Conservation (phyloP, 2,797 vertebrate species). For the Galagoides demidoff region DNA sequence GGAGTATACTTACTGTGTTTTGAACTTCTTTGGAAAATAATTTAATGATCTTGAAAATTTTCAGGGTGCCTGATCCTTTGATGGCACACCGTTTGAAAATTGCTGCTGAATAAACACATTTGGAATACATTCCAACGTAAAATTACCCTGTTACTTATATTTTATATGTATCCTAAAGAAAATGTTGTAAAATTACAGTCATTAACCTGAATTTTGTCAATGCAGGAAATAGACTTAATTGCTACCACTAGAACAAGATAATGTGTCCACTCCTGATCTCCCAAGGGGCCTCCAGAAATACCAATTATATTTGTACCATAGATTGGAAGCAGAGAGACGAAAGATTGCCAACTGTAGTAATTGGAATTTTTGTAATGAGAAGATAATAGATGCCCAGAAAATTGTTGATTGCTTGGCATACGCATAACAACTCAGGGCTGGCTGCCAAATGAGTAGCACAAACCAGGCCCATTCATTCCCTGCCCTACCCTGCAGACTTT, state of each 20-base stretch:
- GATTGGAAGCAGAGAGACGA: slow-evolving; percentile 51
- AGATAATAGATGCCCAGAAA: slow-evolving; percentile 66
- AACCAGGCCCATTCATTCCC: background rate
- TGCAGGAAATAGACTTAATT: background rate
- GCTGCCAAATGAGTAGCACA: slow-evolving; percentile 59
- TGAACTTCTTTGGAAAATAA: too few relatives aligned
- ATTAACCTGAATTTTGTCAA: slow-evolving; percentile 41
- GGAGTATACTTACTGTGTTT: too few relatives aligned
- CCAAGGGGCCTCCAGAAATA: slow-evolving; percentile 30
- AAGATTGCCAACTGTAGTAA: slow-evolving; percentile 63
- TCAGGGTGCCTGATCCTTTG: too few relatives aligned
- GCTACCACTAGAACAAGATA: background rate
- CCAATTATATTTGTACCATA: slow-evolving; percentile 21
- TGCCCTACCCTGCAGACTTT: background rate
- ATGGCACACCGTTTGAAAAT: too few relatives aligned
- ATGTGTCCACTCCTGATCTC: slow-evolving; percentile 9
- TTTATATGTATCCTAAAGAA: slow-evolving; percentile 18
- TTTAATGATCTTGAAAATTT: too few relatives aligned
- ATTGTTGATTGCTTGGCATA: slow-evolving; percentile 54
- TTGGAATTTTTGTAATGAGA: slow-evolving; percentile 70
- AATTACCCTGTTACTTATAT: background rate
- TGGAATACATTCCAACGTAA: background rate
- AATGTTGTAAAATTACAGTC: background rate
- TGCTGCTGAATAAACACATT: background rate
- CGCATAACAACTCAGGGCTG: slow-evolving; percentile 38